A percentile compares a stretch with the other conserved stretches of the same genome.
Conservation (phyloP, 2,113 vertebrate genomes). For the Oryzias javanicus region DNA sequence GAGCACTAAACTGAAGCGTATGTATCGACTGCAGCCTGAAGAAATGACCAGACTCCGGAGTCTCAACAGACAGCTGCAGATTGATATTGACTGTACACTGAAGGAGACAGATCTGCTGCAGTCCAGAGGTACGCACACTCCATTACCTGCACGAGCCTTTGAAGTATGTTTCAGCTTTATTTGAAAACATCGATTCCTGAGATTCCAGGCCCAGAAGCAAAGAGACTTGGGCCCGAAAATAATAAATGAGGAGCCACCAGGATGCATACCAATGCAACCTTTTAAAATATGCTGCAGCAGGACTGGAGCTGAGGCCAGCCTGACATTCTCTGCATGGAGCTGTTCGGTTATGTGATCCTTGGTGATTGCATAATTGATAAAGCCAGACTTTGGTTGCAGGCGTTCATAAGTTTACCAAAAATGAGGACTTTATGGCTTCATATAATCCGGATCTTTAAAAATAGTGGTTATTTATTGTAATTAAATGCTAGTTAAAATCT, state of each 20-base stretch:
- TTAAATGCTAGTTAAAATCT: too few relatives aligned
- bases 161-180: constrained; percentile 45
- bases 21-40: constrained; percentile 85
- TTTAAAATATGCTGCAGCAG: constrained; percentile 18
- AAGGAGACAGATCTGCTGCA: constrained; percentile 97
- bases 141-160: constrained; percentile 27
- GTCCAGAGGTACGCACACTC: constrained; percentile 83
- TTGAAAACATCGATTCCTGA: constrained; percentile 53
- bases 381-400: too few relatives aligned
- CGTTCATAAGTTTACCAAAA: too few relatives aligned
- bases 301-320: not conserved
- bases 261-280: constrained; percentile 17
- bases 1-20: constrained; percentile 15
- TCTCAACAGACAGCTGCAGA: constrained; percentile 96
- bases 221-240: constrained; percentile 21
- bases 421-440: too few relatives aligned
- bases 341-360: not conserved
- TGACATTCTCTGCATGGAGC: constrained; percentile 1
- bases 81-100: constrained; percentile 97
- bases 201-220: constrained; percentile 39
- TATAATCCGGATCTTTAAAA: too few relatives aligned
- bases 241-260: constrained; percentile 30
- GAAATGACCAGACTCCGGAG: constrained; percentile 97
- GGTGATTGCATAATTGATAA: constrained; percentile 12
- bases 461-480: too few relatives aligned